Evolutionary conservation across 2,797 vertebrate species (phyloP).

Genomic region (Sebastes goodei): DNA sequence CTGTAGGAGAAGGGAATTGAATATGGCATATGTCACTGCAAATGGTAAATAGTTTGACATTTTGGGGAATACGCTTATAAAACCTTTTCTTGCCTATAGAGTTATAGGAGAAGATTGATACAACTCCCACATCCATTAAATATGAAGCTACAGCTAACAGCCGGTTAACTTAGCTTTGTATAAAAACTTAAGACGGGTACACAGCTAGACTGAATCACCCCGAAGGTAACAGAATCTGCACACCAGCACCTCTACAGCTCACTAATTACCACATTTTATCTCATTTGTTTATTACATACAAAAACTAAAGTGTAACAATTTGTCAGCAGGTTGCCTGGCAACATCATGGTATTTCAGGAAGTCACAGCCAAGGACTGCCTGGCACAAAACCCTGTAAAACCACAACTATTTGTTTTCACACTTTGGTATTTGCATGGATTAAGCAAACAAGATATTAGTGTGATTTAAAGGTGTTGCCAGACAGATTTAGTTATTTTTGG

Average conservation of each 20-base stretch:
- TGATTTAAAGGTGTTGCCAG: background rate
- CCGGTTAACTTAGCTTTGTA: background rate
- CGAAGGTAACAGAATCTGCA: background rate
- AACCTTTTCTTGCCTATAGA: background rate
- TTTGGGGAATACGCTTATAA: background rate
- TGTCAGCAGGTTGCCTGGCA: background rate
- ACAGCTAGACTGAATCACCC: background rate
- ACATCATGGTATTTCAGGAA: background rate
- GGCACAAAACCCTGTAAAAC: background rate
- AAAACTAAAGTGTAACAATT: background rate
- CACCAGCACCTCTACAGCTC: background rate
- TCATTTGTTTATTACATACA: background rate
- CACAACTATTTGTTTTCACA: background rate
- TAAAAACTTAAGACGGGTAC: background rate
- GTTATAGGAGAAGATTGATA: background rate
- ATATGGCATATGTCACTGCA: background rate
- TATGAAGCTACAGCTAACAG: background rate
- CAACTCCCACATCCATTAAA: background rate
- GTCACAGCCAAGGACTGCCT: background rate
- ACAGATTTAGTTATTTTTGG: background rate
- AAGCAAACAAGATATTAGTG: background rate
- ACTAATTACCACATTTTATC: background rate
- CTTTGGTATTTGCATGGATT: background rate
- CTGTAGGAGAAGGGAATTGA: slow-evolving; percentile 32
- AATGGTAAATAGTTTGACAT: background rate